Evolutionary conservation across 2,797 vertebrate species (phyloP).

Genomic region (Amblyopsis hoosieri): DNA sequence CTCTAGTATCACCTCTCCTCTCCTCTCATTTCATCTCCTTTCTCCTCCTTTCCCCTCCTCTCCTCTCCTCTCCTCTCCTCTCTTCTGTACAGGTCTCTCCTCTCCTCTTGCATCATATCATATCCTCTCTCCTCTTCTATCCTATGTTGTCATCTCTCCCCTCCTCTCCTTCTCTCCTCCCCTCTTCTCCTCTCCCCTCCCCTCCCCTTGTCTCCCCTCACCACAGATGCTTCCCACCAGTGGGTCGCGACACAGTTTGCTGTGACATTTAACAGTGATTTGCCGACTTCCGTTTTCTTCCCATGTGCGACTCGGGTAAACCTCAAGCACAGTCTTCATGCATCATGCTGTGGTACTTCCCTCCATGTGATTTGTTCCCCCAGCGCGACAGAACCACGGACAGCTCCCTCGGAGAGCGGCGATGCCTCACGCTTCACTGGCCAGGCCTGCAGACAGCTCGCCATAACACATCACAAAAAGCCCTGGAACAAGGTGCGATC

Average conservation of each 20-base stretch:
- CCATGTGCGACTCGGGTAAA: conserved; percentile 18
- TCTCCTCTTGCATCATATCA: too few species aligned
- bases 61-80: too few species aligned
- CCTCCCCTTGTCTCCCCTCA: background rate
- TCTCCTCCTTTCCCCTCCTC: too few species aligned
- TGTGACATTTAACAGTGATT: conserved; percentile 5
- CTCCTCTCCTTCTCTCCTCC: too few species aligned
- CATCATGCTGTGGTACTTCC: background rate
- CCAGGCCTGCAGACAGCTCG: conserved; percentile 51
- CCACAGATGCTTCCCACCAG: background rate
- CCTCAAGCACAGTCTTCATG: background rate
- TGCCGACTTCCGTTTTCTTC: conserved; percentile 4
- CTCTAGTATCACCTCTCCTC: too few species aligned
- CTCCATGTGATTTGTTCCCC: too few species aligned
- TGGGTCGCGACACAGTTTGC: background rate
- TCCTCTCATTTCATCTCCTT: too few species aligned
- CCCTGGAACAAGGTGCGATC: conserved; percentile 2
- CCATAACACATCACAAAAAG: background rate
- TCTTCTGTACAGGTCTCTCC: too few species aligned
- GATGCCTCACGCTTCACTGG: background rate
- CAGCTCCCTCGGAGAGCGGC: background rate
- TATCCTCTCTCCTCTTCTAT: too few species aligned
- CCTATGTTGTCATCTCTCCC: too few species aligned
- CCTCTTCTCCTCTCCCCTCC: too few species aligned
- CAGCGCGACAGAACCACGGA: conserved; percentile 8